These are phyloP conservation scores for Menura novaehollandiae DNA, from an alignment of 2,113 vertebrate species.

Conservation along the genomic window DNA sequence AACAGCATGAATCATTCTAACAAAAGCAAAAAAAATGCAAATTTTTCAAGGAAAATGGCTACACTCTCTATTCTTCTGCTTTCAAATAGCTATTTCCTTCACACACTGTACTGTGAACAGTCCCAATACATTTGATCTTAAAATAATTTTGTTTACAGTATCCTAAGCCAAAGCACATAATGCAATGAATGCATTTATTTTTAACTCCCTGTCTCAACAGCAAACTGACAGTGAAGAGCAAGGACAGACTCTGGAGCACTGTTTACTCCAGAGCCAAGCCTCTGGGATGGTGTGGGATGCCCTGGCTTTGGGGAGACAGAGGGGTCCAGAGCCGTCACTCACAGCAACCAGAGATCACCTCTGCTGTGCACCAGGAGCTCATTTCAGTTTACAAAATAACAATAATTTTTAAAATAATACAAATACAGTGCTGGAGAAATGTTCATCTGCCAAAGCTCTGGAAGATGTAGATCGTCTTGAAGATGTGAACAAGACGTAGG, in stretches of 20 bases:
- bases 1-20: not conserved
- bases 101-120: accelerated
- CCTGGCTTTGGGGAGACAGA: not conserved
- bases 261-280: not conserved
- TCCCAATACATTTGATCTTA: not conserved
- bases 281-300: accelerated
- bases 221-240: not conserved
- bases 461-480: not conserved
- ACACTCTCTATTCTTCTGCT: not conserved
- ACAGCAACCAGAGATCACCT: not conserved
- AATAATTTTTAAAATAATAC: accelerated
- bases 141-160: not conserved
- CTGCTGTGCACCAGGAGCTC: not conserved
- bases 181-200: not conserved
- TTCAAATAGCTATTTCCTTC: not conserved
- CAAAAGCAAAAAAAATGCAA: not conserved
- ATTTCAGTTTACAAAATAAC: not conserved
- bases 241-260: accelerated
- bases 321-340: accelerated
- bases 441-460: not conserved
- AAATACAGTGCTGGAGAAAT: not conserved
- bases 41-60: not conserved
- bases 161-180: not conserved
- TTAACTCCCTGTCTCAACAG: not conserved
- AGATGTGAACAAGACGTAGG: not conserved